Evolutionary conservation across 2,113 vertebrate genomes (phyloP).

Genomic region (Riparia riparia): DNA sequence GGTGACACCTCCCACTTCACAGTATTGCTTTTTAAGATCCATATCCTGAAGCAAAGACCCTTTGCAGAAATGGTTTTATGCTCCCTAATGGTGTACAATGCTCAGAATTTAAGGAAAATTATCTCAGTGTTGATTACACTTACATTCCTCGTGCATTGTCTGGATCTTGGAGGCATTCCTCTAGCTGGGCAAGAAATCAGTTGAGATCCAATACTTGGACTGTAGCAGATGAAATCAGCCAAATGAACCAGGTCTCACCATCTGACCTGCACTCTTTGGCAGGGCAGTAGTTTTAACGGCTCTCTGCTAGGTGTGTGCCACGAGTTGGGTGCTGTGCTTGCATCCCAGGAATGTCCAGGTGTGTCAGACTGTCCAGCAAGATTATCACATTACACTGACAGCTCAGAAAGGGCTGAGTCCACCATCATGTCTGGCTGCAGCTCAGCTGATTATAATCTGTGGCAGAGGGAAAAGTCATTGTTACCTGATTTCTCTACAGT

Average conservation of each 20-base stretch:
- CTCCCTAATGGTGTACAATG: background rate
- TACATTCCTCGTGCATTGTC: background rate
- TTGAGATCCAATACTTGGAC: background rate
- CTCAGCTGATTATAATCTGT: background rate
- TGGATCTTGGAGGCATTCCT: background rate
- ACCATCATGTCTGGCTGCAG: background rate
- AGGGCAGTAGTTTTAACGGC: background rate
- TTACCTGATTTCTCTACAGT: background rate
- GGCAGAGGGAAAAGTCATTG: background rate
- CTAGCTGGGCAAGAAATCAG: background rate
- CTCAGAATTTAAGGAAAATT: background rate
- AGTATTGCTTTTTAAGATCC: background rate
- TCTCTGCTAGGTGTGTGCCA: background rate
- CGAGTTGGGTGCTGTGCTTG: background rate
- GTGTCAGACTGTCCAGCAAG: background rate
- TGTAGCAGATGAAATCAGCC: background rate
- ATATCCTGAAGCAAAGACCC: background rate
- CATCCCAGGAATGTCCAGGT: background rate
- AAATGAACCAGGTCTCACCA: background rate
- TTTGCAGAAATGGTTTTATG: background rate
- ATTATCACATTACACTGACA: background rate
- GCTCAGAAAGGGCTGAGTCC: background rate
- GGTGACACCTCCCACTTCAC: background rate
- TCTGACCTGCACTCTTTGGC: background rate
- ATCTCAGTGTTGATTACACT: background rate